Conservation (phyloP, 2,113 vertebrate genomes). For the Panurus biarmicus region DNA sequence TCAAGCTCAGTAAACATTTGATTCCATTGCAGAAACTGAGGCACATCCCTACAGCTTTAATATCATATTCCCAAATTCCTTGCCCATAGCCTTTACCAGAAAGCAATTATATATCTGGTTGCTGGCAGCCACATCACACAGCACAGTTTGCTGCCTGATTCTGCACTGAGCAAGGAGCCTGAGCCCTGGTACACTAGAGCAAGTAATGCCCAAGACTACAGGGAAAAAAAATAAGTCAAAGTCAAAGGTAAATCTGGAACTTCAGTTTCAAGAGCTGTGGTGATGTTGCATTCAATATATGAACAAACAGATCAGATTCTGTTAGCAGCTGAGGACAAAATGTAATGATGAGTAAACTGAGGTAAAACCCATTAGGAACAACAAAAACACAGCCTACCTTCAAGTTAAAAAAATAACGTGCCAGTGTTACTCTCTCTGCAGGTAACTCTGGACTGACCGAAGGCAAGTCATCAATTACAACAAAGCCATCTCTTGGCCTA, state of each 20-base stretch:
- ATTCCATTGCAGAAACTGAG: neutral
- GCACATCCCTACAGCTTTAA: neutral
- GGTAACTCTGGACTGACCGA: neutral
- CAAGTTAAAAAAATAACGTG: neutral
- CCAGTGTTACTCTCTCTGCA: neutral
- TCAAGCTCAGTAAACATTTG: neutral
- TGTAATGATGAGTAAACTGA: neutral
- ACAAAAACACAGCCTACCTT: neutral
- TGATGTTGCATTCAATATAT: neutral
- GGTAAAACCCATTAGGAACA: neutral
- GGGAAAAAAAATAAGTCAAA: neutral
- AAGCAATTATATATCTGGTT: neutral
- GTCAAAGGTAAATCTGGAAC: neutral
- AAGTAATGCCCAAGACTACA: neutral
- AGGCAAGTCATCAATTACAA: neutral
- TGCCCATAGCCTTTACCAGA: neutral
- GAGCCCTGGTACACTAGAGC: fast-evolving
- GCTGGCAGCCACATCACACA: neutral
- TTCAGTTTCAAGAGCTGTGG: neutral
- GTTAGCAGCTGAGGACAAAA: neutral
- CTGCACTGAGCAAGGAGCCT: neutral
- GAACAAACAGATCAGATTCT: neutral
- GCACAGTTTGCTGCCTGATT: neutral
- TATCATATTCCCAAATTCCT: neutral
- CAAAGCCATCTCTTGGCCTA: neutral